Conservation (phyloP, 2,797 vertebrate genomes). For the Ibycter americanus region DNA sequence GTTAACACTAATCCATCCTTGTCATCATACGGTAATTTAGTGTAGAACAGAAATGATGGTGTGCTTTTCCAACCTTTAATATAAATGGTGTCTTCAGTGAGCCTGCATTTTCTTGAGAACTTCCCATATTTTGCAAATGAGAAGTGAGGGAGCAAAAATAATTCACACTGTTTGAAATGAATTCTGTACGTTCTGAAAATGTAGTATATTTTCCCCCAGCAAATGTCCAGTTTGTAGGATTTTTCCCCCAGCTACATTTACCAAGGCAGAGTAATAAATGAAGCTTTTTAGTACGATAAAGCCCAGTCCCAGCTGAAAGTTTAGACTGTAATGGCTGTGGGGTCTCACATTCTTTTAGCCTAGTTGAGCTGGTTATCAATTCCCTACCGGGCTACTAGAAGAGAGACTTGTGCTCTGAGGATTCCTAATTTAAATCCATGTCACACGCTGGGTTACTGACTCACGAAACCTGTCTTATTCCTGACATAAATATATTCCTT, state of each 20-base stretch:
- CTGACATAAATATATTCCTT: neutral
- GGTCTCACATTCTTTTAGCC: neutral
- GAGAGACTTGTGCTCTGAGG: neutral
- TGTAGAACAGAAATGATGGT: neutral
- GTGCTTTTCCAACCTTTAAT: neutral
- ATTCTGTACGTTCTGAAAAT: neutral
- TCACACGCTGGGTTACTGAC: neutral
- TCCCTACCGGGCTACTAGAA: fast-evolving
- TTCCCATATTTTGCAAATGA: neutral
- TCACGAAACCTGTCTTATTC: neutral
- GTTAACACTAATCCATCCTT: neutral
- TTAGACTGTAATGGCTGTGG: neutral
- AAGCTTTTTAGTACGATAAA: neutral
- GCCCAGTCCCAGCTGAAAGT: neutral
- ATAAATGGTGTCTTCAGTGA: neutral
- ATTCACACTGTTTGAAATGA: neutral
- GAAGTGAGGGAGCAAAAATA: neutral
- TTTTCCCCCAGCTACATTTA: fast-evolving
- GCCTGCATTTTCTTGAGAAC: neutral
- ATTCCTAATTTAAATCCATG: neutral
- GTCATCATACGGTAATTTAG: neutral
- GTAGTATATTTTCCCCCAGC: neutral
- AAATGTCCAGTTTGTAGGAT: neutral
- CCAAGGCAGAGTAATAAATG: neutral
- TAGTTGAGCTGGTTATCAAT: neutral